These are phyloP conservation scores for Lycodopsis pacificus DNA, from an alignment of 2,797 vertebrate genomes.

Conservation along the genomic window DNA sequence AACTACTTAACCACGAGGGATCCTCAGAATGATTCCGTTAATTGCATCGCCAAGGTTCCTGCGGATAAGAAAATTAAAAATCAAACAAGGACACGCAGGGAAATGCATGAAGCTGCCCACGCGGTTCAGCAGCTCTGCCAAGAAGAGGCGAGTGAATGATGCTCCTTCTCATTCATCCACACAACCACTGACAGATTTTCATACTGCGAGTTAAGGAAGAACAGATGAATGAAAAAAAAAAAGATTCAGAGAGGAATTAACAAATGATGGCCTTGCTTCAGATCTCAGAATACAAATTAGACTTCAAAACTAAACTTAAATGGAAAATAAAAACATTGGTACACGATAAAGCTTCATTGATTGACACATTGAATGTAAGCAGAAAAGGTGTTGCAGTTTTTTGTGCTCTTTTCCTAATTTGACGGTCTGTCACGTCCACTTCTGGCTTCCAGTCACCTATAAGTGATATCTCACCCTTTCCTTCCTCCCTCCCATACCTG, in stretches of 20 bases:
- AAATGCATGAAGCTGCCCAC: conserved; percentile 46
- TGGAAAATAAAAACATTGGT: neutral
- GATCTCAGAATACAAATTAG: conserved; percentile 16
- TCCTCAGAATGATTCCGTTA: conserved; percentile 28
- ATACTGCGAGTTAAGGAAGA: conserved; percentile 22
- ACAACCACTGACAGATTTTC: conserved; percentile 23
- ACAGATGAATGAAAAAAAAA: conserved; percentile 25
- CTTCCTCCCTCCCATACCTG: conserved; percentile 7
- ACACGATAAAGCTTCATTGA: neutral
- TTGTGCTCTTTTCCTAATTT: neutral
- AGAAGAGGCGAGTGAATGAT: conserved; percentile 32
- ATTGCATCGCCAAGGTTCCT: conserved; percentile 42
- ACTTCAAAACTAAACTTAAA: neutral
- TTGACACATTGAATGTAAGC: conserved; percentile 20
- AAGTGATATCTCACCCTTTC: conserved; percentile 29
- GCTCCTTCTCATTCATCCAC: conserved; percentile 33
- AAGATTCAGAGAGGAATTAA: conserved; percentile 21
- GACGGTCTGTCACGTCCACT: conserved; percentile 20
- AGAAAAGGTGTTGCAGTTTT: conserved; percentile 10
- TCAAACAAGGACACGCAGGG: conserved; percentile 37
- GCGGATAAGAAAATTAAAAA: conserved; percentile 56
- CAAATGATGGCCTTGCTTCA: conserved; percentile 8
- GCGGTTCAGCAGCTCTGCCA: conserved; percentile 42
- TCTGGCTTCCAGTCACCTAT: conserved; percentile 36
- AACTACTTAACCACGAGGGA: conserved; percentile 32